Evolutionary conservation across 2,113 vertebrate genomes (phyloP).

Genomic region (Cephalopterus ornatus): DNA sequence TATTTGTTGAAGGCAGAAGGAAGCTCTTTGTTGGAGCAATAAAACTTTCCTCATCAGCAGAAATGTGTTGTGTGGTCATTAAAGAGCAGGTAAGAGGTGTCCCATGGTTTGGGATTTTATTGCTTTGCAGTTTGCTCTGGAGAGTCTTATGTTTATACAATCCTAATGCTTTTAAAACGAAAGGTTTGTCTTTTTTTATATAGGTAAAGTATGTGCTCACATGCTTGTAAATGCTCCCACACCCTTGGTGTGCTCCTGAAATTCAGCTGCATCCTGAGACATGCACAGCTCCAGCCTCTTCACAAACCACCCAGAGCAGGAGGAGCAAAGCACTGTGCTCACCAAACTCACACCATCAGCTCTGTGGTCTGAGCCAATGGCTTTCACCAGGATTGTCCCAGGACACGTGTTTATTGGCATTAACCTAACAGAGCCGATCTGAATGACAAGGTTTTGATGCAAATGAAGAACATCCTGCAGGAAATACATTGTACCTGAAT

Average conservation of each 20-base stretch:
- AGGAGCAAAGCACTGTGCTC: fast-evolving
- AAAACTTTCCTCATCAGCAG: not conserved
- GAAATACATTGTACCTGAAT: not conserved
- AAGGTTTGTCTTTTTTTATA: not conserved
- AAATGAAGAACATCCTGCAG: not conserved
- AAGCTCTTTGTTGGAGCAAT: not conserved
- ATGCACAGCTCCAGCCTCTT: not conserved
- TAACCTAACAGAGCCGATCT: not conserved
- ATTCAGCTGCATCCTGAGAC: fast-evolving
- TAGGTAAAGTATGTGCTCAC: fast-evolving
- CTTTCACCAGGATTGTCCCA: not conserved
- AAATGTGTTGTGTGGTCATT: not conserved
- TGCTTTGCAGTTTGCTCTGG: not conserved
- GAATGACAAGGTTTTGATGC: not conserved
- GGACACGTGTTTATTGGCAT: not conserved
- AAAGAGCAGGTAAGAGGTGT: not conserved
- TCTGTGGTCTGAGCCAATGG: fast-evolving
- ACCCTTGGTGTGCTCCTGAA: not conserved
- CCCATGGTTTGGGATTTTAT: not conserved
- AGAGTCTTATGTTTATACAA: not conserved
- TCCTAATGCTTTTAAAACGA: not conserved
- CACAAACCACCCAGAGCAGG: not conserved
- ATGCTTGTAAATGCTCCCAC: not conserved
- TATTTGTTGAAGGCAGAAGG: not conserved
- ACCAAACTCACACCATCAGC: fast-evolving